Percentiles rank a stretch among this genome's conserved stretches.
Conservation (phyloP, 2,888 invertebrate genomes). For the Seira ritae region DNA sequence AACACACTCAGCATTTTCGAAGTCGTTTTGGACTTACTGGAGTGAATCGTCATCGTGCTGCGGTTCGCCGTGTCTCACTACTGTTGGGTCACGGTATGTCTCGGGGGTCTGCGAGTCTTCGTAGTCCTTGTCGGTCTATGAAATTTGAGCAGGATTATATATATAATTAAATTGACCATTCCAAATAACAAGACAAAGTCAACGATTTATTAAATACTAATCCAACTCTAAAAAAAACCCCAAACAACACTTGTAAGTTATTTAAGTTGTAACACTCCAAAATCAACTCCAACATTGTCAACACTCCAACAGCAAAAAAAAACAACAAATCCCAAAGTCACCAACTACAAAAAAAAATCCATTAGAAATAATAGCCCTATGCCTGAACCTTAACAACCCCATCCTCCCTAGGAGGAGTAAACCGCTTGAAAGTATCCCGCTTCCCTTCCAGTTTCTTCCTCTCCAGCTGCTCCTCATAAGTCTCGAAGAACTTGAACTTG, state of each 20-base stretch:
- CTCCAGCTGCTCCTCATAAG: conserved; percentile 84
- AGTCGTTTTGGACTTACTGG: conserved; percentile 83
- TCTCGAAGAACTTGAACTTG: conserved; percentile 94
- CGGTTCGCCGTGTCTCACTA: conserved; percentile 81
- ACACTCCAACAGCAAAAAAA: too few relatives aligned
- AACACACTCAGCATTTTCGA: conserved; percentile 92
- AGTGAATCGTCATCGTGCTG: conserved; percentile 77
- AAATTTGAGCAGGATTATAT: background rate
- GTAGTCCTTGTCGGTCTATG: conserved; percentile 33
- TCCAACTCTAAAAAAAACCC: too few relatives aligned
- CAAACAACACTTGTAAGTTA: too few relatives aligned
- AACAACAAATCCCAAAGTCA: background rate
- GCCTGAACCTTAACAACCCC: conserved; percentile 79
- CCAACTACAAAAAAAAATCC: conserved; percentile 22
- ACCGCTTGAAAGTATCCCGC: conserved; percentile 31
- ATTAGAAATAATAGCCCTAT: too few relatives aligned
- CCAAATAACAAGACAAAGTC: background rate
- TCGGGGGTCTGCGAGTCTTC: conserved; percentile 76
- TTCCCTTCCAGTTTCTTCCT: conserved; percentile 78
- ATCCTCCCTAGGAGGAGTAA: conserved; percentile 88
- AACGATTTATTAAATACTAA: too few relatives aligned
- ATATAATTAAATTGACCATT: background rate
- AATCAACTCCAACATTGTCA: too few relatives aligned
- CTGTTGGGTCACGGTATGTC: conserved; percentile 85
- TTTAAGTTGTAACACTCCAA: too few relatives aligned